These are phyloP conservation scores for Trichechus manatus DNA, from an alignment of 2,113 vertebrate genomes.

Conservation along the genomic window DNA sequence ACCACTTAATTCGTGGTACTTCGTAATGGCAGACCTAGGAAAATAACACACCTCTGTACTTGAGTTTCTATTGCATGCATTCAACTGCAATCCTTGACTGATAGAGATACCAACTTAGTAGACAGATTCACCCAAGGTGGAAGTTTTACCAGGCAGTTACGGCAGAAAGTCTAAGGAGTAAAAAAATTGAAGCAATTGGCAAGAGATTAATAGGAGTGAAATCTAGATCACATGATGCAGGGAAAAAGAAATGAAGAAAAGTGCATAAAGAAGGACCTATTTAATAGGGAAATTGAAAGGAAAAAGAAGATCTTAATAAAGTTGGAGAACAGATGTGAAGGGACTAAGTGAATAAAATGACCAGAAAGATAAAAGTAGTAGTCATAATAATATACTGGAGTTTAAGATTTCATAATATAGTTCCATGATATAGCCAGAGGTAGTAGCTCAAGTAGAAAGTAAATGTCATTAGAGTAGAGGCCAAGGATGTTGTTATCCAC, in stretches of 20 bases:
- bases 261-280: not conserved
- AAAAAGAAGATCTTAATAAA: constrained; percentile 3
- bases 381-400: not conserved
- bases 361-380: not conserved
- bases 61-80: not conserved
- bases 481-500: not conserved
- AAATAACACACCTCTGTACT: not conserved
- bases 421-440: not conserved
- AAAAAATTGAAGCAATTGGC: not conserved
- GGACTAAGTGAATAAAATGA: not conserved
- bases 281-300: not conserved
- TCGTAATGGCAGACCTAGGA: not conserved
- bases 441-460: not conserved
- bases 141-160: not conserved
- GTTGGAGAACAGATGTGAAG: not conserved
- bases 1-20: not conserved
- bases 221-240: not conserved
- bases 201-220: not conserved
- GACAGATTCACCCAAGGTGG: not conserved
- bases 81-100: not conserved
- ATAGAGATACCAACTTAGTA: not conserved
- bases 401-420: constrained; percentile 6
- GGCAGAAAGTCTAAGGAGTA: not conserved
- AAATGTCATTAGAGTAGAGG: not conserved
- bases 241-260: not conserved